Conservation (phyloP, 1,140 invertebrate species). For the Tetramorium alpestre region DNA sequence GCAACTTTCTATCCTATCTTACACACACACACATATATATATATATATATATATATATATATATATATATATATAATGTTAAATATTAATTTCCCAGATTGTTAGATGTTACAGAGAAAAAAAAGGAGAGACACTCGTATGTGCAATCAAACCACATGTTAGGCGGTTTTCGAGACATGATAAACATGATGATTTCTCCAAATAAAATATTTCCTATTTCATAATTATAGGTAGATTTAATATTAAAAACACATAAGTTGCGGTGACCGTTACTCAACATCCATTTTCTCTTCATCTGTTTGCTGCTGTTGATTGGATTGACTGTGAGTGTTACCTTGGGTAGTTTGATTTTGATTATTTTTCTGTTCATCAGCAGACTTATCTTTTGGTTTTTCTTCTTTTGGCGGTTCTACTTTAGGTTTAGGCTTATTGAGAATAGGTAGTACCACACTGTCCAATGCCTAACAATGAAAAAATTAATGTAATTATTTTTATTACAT, state of each 20-base stretch:
- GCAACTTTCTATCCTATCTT: no score
- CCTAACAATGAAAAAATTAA: slow-evolving; percentile 79
- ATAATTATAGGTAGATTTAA: slow-evolving; percentile 70
- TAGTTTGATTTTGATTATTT: slow-evolving; percentile 77
- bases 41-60: neutral
- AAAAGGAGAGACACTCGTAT: slow-evolving; percentile 36
- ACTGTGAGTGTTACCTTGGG: slow-evolving; percentile 74
- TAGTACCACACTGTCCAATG: slow-evolving; percentile 89
- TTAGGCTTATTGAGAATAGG: slow-evolving; percentile 95
- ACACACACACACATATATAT: neutral
- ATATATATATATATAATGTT: neutral
- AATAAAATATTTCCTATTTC: slow-evolving; percentile 70
- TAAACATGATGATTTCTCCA: slow-evolving; percentile 62
- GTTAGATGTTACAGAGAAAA: slow-evolving; percentile 49
- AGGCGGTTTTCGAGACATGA: slow-evolving; percentile 72
- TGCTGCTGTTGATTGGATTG: slow-evolving; percentile 84
- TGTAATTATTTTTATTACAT: slow-evolving; percentile 10
- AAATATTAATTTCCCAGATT: slow-evolving; percentile 54
- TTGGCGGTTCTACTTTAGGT: slow-evolving; percentile 88
- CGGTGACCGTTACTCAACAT: slow-evolving; percentile 81
- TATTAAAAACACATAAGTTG: slow-evolving; percentile 72
- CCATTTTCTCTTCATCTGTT: slow-evolving; percentile 86
- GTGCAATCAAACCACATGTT: slow-evolving; percentile 61
- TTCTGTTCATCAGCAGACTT: slow-evolving; percentile 76
- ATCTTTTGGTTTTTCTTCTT: slow-evolving; percentile 81